Conservation (phyloP, 2,113 vertebrate genomes). For the Diadophis punctatus region DNA sequence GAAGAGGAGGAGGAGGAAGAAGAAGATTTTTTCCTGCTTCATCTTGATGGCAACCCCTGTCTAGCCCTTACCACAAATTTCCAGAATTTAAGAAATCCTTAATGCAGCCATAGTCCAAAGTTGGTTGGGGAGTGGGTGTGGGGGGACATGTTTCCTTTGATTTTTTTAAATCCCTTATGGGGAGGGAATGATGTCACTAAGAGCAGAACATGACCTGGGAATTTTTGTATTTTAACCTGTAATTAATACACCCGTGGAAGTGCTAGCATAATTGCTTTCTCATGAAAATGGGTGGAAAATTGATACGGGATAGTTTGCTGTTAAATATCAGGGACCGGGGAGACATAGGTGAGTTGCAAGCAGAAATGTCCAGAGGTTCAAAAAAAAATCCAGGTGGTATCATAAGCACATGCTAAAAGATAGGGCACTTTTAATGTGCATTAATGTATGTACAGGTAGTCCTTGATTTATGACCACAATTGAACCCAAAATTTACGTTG, state of each 20-base stretch:
- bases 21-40: too few species aligned
- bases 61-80: not conserved
- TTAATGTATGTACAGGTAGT: not conserved
- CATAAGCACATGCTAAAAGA: not conserved
- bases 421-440: not conserved
- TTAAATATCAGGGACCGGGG: not conserved
- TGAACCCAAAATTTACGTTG: too few species aligned
- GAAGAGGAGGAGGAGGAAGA: too few species aligned
- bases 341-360: not conserved
- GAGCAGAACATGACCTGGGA: not conserved
- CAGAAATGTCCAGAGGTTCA: not conserved
- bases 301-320: not conserved
- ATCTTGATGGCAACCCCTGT: not conserved
- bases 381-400: not conserved
- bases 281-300: not conserved
- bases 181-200: not conserved
- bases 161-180: too few species aligned
- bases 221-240: not conserved
- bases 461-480: too few species aligned
- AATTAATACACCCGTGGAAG: not conserved
- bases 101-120: not conserved
- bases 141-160: not conserved
- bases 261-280: not conserved
- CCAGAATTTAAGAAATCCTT: not conserved
- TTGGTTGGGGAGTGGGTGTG: too few species aligned